Base-by-base conservation (phyloP, 2,113 vertebrate species). In the Bubalus kerabau region DNA sequence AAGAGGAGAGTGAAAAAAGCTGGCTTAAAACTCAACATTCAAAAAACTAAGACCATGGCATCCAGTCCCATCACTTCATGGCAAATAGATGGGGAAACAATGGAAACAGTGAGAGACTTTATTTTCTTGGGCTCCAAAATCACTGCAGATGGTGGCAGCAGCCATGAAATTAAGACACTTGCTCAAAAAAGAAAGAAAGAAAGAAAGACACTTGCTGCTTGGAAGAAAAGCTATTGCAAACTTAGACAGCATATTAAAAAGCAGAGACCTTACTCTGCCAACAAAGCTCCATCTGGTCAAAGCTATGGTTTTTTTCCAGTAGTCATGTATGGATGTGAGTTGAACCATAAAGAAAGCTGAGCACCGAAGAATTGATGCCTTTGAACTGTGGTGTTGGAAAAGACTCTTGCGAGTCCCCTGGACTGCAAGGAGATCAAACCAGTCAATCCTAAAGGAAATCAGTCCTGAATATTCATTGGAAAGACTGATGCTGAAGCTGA, bases 321-420 rank as follows among this genome's bases (percentile, higher is more conserved):
- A 64, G 62, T n/a, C 62, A 17, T n/a, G 7, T 64, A 64, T 64
- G 62, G 62, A 64, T 64, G 30, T 64, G 30, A 64, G 30, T 64
- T 64, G 30, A 64, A 64, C 30, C 62, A n/a, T 64, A 64, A 64
- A 64, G 62, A 64, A 64, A 64, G 62, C 62, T 64, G 62, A 64
- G 15, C 0, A 0, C 62, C 0, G 0, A 64, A 64, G 62, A 64
- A 17, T 9, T n/a, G 62, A 64, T 71, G 17, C 17, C n/a, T 71
- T 71, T 71, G 64, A 71, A 21, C 17, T 71, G n/a, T 71, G 17
- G 17, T 71, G 9, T 10, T 71, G 17, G 64, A 71, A 2, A 71
- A 21, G 64, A 71, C 64, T 71, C 64, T 71, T 71, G n/a, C 0
- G 1, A 36, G n/a, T 36, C 64, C n/a, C n/a, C 64, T 71, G 9